These are phyloP conservation scores for Eristalis intricaria DNA, from an alignment of 2,888 invertebrate genomes.

Conservation along the genomic window DNA sequence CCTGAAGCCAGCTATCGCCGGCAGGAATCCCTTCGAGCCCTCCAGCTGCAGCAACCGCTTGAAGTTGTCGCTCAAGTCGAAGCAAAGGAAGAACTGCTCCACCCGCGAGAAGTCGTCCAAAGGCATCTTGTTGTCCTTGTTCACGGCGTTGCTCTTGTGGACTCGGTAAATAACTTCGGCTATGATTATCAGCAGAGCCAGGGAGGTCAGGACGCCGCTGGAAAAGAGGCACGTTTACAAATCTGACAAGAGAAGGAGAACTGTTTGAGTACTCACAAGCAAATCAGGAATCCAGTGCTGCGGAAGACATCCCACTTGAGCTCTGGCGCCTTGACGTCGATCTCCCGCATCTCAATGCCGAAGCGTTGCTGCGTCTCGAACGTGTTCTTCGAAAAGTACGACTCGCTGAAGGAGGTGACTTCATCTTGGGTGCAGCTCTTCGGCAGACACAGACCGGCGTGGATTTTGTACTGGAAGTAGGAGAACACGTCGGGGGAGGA, in stretches of 20 bases:
- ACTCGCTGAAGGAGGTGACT: slow-evolving; percentile 74
- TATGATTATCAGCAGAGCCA: slow-evolving; percentile 67
- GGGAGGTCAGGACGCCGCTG: slow-evolving; percentile 65
- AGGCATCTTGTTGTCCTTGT: slow-evolving; percentile 46
- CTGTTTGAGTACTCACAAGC: slow-evolving; percentile 73
- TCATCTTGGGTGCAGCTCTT: slow-evolving; percentile 79
- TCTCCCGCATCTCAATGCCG: slow-evolving; percentile 75
- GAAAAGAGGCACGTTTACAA: slow-evolving; percentile 3
- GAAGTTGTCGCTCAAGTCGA: slow-evolving; percentile 75
- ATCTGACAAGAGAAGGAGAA: not conserved
- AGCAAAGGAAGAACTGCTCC: slow-evolving; percentile 75
- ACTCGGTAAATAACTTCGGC: slow-evolving; percentile 73
- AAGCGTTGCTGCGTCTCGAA: slow-evolving; percentile 77
- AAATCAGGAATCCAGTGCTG: slow-evolving; percentile 73
- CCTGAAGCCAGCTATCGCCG: slow-evolving; percentile 76
- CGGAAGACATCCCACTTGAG: slow-evolving; percentile 75
- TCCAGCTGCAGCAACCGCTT: slow-evolving; percentile 72
- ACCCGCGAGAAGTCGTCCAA: slow-evolving; percentile 55
- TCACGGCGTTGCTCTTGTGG: slow-evolving; percentile 31
- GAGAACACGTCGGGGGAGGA: not conserved
- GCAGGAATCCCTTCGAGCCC: slow-evolving; percentile 73
- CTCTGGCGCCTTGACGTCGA: slow-evolving; percentile 75
- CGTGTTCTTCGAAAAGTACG: slow-evolving; percentile 76
- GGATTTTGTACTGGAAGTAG: slow-evolving; percentile 74
- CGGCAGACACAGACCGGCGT: slow-evolving; percentile 82